A percentile compares a stretch with the other conserved stretches of the same genome.
phyloP scores from a whole-genome alignment of 2,888 invertebrate species.

The Molorchus minor region DNA sequence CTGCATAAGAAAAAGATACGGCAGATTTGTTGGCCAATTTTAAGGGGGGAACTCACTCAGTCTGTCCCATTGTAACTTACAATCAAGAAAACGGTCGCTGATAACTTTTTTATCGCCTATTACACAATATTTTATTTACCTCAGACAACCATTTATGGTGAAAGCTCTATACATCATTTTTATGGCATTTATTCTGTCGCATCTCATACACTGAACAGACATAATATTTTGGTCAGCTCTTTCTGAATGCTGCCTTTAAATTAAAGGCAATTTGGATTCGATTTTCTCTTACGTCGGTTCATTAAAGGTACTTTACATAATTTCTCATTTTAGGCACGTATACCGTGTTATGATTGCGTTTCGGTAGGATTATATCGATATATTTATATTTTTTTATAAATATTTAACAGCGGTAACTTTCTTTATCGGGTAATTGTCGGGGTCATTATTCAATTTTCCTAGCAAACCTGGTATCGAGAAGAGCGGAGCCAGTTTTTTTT shows the following conservation, averaged over 20 bases:
- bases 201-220: conserved; percentile 12
- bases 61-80: too few species aligned
- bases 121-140: too few species aligned
- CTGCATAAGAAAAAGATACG: too few species aligned
- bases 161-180: conserved; percentile 22
- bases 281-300: conserved; percentile 21
- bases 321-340: conserved; percentile 6
- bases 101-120: too few species aligned
- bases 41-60: too few species aligned
- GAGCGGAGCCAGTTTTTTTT: background rate
- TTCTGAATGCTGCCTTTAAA: conserved; percentile 21
- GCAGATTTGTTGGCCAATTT: too few species aligned
- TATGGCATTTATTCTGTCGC: conserved; percentile 10
- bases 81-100: too few species aligned
- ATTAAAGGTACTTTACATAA: conserved; percentile 22
- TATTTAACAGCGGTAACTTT: conserved; percentile 13
- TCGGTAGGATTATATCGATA: too few species aligned
- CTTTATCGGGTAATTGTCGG: background rate
- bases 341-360: conserved; percentile 9
- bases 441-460: conserved; percentile 11
- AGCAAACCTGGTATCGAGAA: background rate
- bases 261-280: conserved; percentile 27
- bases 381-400: conserved; percentile 3
- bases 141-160: conserved; percentile 18
- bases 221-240: conserved; percentile 18